Percentiles rank a stretch among this genome's conserved stretches.
Conservation (phyloP, 2,113 vertebrate genomes). For the Cacatua alba region DNA sequence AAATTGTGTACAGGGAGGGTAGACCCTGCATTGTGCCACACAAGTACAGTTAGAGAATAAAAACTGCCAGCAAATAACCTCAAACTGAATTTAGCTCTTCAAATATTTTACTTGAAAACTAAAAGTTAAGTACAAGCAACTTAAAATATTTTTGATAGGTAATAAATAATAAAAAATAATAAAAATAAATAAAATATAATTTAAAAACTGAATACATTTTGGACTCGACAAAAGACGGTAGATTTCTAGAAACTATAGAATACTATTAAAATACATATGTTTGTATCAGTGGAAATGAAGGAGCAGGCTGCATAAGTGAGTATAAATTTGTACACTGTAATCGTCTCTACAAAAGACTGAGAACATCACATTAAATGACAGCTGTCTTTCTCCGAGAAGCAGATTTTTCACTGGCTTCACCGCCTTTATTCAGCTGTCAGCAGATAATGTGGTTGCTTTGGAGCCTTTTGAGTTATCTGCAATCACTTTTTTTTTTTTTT, state of each 20-base stretch:
- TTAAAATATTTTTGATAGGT: neutral
- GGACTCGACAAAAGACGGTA: neutral
- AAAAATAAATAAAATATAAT: neutral
- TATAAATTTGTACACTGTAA: slow-evolving; percentile 20
- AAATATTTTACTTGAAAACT: neutral
- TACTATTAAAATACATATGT: neutral
- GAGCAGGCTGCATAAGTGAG: neutral
- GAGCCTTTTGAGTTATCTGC: neutral
- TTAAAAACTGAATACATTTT: neutral
- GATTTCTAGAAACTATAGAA: neutral
- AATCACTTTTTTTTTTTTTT: neutral
- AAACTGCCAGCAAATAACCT: neutral
- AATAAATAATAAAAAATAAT: neutral
- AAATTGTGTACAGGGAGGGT: neutral
- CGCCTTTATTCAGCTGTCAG: neutral
- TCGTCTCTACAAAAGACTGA: slow-evolving; percentile 4
- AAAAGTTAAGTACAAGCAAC: neutral
- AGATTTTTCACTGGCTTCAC: neutral
- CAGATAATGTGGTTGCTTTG: neutral
- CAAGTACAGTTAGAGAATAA: neutral
- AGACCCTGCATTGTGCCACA: neutral
- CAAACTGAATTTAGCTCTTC: neutral
- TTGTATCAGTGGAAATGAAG: neutral
- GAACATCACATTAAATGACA: neutral
- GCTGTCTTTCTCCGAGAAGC: neutral